phyloP scores from a whole-genome alignment of 2,797 vertebrate species.

The Enteromius unitaeniatus region DNA sequence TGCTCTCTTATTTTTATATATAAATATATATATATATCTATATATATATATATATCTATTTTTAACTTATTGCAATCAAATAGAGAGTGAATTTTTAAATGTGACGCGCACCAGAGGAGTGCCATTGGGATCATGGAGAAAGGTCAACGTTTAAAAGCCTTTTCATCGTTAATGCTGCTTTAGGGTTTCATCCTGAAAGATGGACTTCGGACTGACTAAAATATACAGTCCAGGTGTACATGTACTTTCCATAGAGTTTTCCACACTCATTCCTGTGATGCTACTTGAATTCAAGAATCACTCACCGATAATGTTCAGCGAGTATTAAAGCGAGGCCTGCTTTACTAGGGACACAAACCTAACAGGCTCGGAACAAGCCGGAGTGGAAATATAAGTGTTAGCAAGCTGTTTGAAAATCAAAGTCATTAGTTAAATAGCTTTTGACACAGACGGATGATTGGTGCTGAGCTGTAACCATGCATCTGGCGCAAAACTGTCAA shows the following conservation, averaged over 20 bases:
- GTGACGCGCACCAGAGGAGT: constrained; percentile 61
- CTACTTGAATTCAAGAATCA: constrained; percentile 71
- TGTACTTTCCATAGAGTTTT: constrained; percentile 52
- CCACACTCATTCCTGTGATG: constrained; percentile 66
- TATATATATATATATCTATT: constrained; percentile 53
- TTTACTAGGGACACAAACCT: constrained; percentile 43
- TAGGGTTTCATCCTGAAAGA: constrained; percentile 69
- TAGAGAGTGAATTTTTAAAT: constrained; percentile 65
- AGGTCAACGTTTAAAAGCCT: constrained; percentile 52
- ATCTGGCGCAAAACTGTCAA: constrained; percentile 21
- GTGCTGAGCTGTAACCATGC: constrained; percentile 17
- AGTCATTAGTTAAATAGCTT: background rate
- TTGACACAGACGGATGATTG: constrained; percentile 6
- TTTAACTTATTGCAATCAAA: constrained; percentile 86
- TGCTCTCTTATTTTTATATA: constrained; percentile 77
- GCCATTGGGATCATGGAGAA: constrained; percentile 46
- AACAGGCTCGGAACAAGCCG: constrained; percentile 25
- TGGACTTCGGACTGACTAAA: constrained; percentile 61
- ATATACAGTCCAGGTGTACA: constrained; percentile 63
- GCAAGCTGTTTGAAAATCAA: constrained; percentile 6
- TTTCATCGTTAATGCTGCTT: constrained; percentile 75
- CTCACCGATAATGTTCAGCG: constrained; percentile 57
- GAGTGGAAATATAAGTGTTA: constrained; percentile 33
- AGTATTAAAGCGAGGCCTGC: constrained; percentile 42
- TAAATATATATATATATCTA: background rate